Percentiles rank a stretch among this genome's conserved stretches.
phyloP scores from a whole-genome alignment of 2,888 invertebrate genomes.

The Xylophagus ater region DNA sequence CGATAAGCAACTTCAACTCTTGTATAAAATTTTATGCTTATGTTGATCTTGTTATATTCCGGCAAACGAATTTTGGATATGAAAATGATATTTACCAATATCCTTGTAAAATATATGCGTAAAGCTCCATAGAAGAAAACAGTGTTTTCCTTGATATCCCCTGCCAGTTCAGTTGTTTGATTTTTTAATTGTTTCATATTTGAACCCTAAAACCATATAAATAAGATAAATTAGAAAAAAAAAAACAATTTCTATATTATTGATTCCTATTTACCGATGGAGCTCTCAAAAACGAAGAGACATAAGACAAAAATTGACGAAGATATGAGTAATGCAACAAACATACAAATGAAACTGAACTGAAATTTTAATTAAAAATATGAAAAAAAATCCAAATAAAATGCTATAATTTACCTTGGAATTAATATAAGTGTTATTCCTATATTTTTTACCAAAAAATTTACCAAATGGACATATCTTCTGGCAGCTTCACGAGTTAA shows the following conservation, averaged over 20 bases:
- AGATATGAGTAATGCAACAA: no score
- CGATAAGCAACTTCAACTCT: no score
- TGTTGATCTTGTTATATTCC: no score
- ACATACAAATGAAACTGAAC: no score
- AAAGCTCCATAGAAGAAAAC: constrained; percentile 12
- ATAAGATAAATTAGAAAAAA: neutral
- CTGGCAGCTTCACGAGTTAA: constrained; percentile 67
- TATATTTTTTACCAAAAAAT: no score
- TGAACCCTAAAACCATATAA: constrained; percentile 39
- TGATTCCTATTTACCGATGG: neutral
- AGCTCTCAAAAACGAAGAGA: constrained; percentile 5
- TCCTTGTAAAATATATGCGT: constrained; percentile 15
- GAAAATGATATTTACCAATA: constrained; percentile 15
- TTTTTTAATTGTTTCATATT: constrained; percentile 49
- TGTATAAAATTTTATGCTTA: no score
- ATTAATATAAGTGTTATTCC: constrained; percentile 46
- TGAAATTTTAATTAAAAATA: neutral
- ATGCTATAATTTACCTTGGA: constrained; percentile 49
- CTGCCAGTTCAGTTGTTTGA: constrained; percentile 44
- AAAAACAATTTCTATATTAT: neutral
- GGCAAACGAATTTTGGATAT: constrained; percentile 5
- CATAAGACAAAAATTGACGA: constrained; percentile 2
- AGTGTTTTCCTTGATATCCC: constrained; percentile 14
- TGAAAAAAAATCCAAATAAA: no score
- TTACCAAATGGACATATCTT: constrained; percentile 64